Evolutionary conservation across 2,797 vertebrate species (phyloP), one percentile per base, ranked within the genome.

Genomic region (Pyrrhura leucotis): DNA sequence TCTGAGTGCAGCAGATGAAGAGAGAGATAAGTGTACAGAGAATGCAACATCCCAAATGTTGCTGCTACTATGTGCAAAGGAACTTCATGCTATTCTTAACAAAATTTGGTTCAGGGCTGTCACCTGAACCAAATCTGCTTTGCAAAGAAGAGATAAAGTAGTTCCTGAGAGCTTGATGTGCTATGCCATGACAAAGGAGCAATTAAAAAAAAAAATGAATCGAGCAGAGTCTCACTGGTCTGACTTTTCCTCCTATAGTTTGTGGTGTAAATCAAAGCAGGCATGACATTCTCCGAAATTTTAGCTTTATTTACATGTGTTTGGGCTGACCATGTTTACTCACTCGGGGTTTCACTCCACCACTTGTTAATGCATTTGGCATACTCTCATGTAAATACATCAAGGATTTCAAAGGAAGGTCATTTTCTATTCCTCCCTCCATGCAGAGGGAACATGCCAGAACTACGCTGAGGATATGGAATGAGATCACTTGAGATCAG

Each of bases 321-420:
- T 95, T 91, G 71, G 89, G 78, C 58, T 93, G 90, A 71, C 90
- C 75, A 54, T 93, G 81, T 94, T 96, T 93, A 95, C 89, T 96
- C 87, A 72, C 90, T 81, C 48, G 17, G 92, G 94, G 94, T 90
- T 96, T 94, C 74, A 69, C 73, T 89, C 54, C 35, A 79, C 90
- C 90, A 93, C 96, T 97, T 94, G 95, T 92, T 95, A 91, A 94
- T 37, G 81, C 62, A 84, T 91, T 93, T 95, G 95, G 74, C 93
- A 85, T 53, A 69, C 69, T 74, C 61, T 93, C 94, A 44, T 77
- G 89, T 92, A 95, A 96, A 96, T 82, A 96, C 54, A 87, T 68
- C 73, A 59, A 88, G 69, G 67, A 95, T 96, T 97, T 96, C 95
- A 96, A 96, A 93, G 89, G 66, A 85, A 79, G 95, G 93, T 95